phyloP scores from a whole-genome alignment of 2,113 vertebrate genomes.

The Picathartes gymnocephalus region DNA sequence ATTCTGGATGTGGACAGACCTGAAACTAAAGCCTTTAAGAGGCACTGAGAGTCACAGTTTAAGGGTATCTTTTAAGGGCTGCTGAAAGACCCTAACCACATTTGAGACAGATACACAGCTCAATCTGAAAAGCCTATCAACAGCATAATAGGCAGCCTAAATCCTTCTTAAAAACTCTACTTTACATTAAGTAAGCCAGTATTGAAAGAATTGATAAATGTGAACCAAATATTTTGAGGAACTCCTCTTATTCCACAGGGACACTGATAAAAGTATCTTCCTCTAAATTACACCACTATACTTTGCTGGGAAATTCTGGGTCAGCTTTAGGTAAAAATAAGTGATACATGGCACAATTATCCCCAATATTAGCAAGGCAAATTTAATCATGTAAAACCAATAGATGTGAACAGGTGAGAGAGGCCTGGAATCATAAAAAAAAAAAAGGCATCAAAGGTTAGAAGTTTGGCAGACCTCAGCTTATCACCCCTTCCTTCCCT shows the following conservation, averaged over 20 bases:
- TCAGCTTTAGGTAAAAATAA: not conserved
- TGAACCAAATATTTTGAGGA: not conserved
- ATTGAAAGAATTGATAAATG: not conserved
- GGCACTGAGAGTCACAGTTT: not conserved
- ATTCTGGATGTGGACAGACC: not conserved
- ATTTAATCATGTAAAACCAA: not conserved
- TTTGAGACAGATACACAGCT: too few species aligned
- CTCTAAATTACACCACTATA: not conserved
- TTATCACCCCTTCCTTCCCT: not conserved
- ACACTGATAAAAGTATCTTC: not conserved
- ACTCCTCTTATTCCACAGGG: not conserved
- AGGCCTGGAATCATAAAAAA: not conserved
- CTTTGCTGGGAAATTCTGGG: not conserved
- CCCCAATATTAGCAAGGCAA: not conserved
- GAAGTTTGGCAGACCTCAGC: not conserved
- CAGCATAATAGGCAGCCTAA: not conserved
- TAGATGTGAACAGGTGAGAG: not conserved
- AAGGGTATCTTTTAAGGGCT: not conserved
- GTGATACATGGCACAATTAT: not conserved
- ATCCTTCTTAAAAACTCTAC: not conserved
- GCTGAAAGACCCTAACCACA: not conserved
- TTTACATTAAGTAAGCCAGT: not conserved
- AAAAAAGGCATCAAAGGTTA: not conserved
- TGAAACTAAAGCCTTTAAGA: not conserved
- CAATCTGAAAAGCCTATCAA: not conserved